Conservation (phyloP, 2,113 vertebrate genomes). For the Heliornis fulica region DNA sequence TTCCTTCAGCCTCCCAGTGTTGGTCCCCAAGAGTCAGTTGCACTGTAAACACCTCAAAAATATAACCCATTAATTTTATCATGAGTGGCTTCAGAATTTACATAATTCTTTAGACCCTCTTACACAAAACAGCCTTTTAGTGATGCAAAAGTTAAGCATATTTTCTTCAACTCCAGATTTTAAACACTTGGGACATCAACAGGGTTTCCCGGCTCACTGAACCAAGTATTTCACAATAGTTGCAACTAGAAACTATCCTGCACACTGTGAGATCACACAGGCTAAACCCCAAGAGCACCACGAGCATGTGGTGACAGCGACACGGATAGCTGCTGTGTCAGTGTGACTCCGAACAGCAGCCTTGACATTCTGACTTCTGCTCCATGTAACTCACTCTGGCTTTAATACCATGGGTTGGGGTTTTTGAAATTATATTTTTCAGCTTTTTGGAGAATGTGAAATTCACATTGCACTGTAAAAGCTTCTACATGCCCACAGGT, state of each 20-base stretch:
- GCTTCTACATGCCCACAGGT: background rate
- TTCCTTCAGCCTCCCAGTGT: conserved; percentile 91
- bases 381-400: background rate
- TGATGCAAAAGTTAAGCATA: background rate
- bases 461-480: background rate
- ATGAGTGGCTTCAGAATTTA: background rate
- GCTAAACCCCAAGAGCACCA: background rate
- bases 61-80: background rate
- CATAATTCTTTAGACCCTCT: background rate
- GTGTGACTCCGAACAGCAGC: background rate
- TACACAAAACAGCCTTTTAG: background rate
- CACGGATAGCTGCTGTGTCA: background rate
- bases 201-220: background rate
- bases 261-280: background rate
- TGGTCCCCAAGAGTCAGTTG: conserved; percentile 91
- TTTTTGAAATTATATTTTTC: background rate
- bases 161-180: background rate
- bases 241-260: background rate
- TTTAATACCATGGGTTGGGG: background rate
- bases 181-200: background rate
- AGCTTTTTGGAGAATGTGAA: background rate
- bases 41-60: conserved; percentile 87
- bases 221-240: background rate
- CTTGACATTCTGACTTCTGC: background rate
- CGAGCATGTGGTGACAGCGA: background rate